These are phyloP conservation scores for Aldabrachelys gigantea DNA, from an alignment of 2,113 vertebrate species.

Conservation along the genomic window DNA sequence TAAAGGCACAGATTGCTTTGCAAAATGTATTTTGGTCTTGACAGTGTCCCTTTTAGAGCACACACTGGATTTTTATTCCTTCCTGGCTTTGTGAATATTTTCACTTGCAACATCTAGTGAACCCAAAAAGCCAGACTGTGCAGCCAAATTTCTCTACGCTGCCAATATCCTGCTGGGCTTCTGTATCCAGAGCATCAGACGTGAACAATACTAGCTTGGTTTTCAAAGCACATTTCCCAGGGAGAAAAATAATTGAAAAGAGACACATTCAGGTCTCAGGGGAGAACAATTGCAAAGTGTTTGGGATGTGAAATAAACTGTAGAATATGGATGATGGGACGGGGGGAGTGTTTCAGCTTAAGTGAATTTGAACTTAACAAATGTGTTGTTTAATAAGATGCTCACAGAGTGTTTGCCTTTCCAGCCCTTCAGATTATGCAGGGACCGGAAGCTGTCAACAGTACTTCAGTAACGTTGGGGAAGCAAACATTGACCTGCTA, in stretches of 20 bases:
- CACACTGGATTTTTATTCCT: background rate
- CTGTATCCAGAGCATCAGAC: background rate
- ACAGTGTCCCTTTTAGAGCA: background rate
- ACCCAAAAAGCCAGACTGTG: background rate
- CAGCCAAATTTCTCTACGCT: background rate
- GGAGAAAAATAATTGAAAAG: background rate
- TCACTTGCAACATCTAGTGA: background rate
- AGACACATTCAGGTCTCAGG: background rate
- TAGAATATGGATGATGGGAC: background rate
- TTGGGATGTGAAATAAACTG: background rate
- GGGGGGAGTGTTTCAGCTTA: background rate
- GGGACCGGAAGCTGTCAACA: conserved; percentile 55
- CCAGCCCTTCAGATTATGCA: conserved; percentile 52
- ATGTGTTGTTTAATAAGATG: background rate
- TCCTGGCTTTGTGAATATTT: background rate
- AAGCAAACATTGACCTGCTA: conserved; percentile 52
- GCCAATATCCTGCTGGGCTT: accelerated
- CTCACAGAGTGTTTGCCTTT: background rate
- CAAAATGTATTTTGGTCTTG: background rate
- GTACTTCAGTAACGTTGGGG: conserved; percentile 12
- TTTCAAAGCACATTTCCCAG: background rate
- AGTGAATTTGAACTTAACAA: background rate
- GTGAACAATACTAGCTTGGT: background rate
- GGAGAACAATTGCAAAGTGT: accelerated
- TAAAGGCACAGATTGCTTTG: background rate